These are phyloP conservation scores for Pelodytes ibericus DNA, from an alignment of 2,797 vertebrate species.

Conservation along the genomic window DNA sequence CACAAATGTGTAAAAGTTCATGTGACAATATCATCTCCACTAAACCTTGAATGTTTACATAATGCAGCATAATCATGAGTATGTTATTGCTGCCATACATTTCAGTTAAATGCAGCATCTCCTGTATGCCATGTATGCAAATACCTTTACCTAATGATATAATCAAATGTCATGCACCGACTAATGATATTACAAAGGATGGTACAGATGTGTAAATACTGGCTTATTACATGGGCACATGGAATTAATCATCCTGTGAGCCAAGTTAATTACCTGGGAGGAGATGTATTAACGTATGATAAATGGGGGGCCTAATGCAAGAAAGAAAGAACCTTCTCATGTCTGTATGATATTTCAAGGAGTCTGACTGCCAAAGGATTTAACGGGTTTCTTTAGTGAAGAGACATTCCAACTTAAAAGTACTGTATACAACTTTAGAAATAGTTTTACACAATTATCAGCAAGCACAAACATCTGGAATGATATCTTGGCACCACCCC, in stretches of 20 bases:
- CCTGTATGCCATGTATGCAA: not conserved
- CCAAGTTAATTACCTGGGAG: not conserved
- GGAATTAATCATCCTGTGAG: not conserved
- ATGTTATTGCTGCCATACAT: not conserved
- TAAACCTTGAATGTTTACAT: not conserved
- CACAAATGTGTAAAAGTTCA: not conserved
- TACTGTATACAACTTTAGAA: no score
- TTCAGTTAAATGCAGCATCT: not conserved
- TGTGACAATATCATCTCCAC: not conserved
- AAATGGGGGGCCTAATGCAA: not conserved
- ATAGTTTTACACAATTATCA: no score
- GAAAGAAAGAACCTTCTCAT: not conserved
- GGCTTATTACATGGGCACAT: conserved; percentile 20
- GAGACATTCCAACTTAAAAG: no score
- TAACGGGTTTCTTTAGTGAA: no score
- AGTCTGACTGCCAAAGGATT: no score
- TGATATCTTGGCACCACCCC: no score
- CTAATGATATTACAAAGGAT: not conserved
- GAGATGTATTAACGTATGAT: conserved; percentile 3
- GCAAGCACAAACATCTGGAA: no score
- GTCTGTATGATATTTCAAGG: not conserved
- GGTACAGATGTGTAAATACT: conserved; percentile 6
- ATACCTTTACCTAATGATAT: not conserved
- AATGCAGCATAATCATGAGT: not conserved
- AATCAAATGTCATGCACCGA: conserved; percentile 9